Evolutionary conservation across 2,113 vertebrate genomes (phyloP).

Genomic region (Dicerorhinus sumatrensis): DNA sequence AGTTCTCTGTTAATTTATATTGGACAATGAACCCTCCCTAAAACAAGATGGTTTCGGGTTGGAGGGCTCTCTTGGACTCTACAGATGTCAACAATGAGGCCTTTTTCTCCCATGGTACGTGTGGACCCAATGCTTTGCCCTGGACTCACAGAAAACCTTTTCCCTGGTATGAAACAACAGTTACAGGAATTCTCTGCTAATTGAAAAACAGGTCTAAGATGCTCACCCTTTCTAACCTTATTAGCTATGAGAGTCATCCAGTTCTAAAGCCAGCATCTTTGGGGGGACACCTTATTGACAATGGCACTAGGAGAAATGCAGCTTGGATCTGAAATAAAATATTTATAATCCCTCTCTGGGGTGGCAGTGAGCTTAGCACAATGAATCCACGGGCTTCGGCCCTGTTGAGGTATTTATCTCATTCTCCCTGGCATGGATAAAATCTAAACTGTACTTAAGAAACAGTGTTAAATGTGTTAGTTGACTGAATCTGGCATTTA

Average conservation of each 20-base stretch:
- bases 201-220: slow-evolving; percentile 38
- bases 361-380: slow-evolving; percentile 60
- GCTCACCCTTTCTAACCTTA: neutral
- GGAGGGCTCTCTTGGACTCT: neutral
- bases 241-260: neutral
- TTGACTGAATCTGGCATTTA: slow-evolving; percentile 86
- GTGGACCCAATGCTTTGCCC: rapidly evolving
- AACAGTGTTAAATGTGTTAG: slow-evolving; percentile 80
- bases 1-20: neutral
- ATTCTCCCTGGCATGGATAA: slow-evolving; percentile 74
- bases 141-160: neutral
- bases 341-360: slow-evolving; percentile 74
- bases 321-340: slow-evolving; percentile 72
- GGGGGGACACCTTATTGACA: slow-evolving; percentile 31
- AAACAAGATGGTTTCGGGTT: neutral
- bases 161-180: neutral
- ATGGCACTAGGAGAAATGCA: neutral
- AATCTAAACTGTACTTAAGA: slow-evolving; percentile 83
- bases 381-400: slow-evolving; percentile 50
- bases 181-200: neutral
- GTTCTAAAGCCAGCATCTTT: slow-evolving; percentile 38
- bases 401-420: slow-evolving; percentile 72
- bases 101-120: neutral
- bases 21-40: neutral
- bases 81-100: too few species aligned